Percentiles rank a stretch among this genome's conserved stretches.
These are phyloP conservation scores for Mareca penelope DNA, from an alignment of 2,797 vertebrate genomes.

Conservation along the genomic window DNA sequence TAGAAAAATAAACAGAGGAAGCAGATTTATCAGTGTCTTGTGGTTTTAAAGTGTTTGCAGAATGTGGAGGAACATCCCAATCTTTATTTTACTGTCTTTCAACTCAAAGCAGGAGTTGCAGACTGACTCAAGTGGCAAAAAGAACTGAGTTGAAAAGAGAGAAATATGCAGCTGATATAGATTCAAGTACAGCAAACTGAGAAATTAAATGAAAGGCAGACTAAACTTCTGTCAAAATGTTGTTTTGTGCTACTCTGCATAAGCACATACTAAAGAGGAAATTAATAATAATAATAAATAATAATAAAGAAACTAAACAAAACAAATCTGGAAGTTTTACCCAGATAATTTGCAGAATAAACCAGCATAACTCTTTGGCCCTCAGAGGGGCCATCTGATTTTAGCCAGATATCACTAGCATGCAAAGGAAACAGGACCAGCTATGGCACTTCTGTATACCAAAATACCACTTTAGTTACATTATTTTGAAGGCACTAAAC, in stretches of 20 bases:
- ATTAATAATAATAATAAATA: neutral
- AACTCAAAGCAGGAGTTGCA: conserved; percentile 23
- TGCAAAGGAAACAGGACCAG: conserved; percentile 53
- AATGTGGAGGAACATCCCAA: conserved; percentile 15
- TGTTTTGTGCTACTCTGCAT: neutral
- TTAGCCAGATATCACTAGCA: conserved; percentile 61
- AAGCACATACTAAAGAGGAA: neutral
- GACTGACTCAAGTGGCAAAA: neutral
- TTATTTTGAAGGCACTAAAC: conserved; percentile 66
- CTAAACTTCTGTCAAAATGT: conserved; percentile 41
- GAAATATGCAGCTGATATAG: neutral
- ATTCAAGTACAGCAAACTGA: conserved; percentile 11
- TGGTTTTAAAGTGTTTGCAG: conserved; percentile 41
- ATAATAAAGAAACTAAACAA: neutral
- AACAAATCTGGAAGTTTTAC: conserved; percentile 19
- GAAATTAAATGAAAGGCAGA: conserved; percentile 14
- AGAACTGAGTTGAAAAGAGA: neutral
- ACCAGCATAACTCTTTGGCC: conserved; percentile 11
- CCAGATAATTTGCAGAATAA: conserved; percentile 32
- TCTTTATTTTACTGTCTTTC: conserved; percentile 28
- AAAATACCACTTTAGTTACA: conserved; percentile 64
- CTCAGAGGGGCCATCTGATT: neutral
- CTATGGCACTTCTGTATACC: conserved; percentile 61
- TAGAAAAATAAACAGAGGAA: neutral
- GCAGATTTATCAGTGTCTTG: neutral